phyloP scores from a whole-genome alignment of 2,797 vertebrate species.

The Dipus sagitta region DNA sequence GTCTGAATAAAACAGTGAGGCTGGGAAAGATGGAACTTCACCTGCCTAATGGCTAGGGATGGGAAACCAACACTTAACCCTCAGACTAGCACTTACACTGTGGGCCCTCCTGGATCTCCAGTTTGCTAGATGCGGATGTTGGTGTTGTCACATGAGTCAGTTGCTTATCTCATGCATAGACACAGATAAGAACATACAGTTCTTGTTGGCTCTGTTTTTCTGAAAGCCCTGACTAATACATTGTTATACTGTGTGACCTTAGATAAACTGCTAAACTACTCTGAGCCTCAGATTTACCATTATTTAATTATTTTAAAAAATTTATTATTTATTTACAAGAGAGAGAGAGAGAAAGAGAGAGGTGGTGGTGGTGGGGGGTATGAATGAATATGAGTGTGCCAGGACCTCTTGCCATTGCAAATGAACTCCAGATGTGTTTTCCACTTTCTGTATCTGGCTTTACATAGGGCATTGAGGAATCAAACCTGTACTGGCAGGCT shows the following conservation, averaged over 20 bases:
- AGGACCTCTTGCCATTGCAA: no score
- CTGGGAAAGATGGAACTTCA: no score
- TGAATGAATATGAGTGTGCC: no score
- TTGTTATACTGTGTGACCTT: not conserved
- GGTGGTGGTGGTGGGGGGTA: no score
- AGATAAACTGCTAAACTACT: not conserved
- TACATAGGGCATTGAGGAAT: no score
- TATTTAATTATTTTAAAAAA: no score
- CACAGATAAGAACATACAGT: not conserved
- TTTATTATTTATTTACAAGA: no score
- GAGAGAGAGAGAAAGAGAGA: no score
- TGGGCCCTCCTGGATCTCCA: not conserved
- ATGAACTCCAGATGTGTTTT: no score
- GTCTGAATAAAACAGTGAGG: not conserved
- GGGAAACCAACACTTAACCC: fast-evolving
- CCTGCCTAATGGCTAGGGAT: no score
- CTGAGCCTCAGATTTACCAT: not conserved
- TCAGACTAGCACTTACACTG: fast-evolving
- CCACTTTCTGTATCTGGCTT: no score
- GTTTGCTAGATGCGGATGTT: not conserved
- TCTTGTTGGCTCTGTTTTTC: not conserved
- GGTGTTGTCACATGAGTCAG: not conserved
- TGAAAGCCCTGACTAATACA: not conserved
- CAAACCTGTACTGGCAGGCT: no score
- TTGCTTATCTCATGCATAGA: not conserved